Evolutionary conservation across 2,113 vertebrate genomes (phyloP).

Genomic region (Geococcyx californianus): DNA sequence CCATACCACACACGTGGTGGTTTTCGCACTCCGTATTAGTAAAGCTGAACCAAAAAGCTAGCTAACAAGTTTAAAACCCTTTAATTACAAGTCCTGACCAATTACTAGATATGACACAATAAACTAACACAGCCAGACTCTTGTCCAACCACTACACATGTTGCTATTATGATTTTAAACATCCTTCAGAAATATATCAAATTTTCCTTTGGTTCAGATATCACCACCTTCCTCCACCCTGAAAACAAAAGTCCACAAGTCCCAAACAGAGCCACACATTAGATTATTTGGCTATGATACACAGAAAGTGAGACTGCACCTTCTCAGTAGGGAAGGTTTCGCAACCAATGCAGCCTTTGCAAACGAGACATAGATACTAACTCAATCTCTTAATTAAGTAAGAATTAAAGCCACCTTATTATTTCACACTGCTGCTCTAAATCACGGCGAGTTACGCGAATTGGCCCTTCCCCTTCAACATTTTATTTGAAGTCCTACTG

Average conservation of each 20-base stretch:
- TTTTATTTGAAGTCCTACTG: not conserved
- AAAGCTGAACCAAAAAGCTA: not conserved
- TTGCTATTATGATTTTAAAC: fast-evolving
- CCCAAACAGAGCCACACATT: not conserved
- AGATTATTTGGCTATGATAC: not conserved
- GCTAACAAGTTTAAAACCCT: not conserved
- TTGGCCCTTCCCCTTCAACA: not conserved
- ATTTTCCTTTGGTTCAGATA: not conserved
- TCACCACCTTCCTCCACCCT: not conserved
- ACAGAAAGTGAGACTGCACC: not conserved
- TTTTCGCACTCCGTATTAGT: not conserved
- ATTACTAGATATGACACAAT: not conserved
- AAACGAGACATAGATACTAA: fast-evolving
- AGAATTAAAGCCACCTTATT: not conserved
- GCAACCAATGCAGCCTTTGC: fast-evolving
- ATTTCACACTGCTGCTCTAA: not conserved
- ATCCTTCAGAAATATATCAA: not conserved
- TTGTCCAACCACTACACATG: not conserved
- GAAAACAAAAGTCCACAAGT: not conserved
- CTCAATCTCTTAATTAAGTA: not conserved
- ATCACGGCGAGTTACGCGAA: not conserved
- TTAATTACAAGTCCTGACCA: not conserved
- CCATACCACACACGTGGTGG: fast-evolving
- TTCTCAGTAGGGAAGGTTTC: not conserved
- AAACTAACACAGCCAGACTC: not conserved